Evolutionary conservation across 2,113 vertebrate species (phyloP).

Genomic region (Astur gentilis): DNA sequence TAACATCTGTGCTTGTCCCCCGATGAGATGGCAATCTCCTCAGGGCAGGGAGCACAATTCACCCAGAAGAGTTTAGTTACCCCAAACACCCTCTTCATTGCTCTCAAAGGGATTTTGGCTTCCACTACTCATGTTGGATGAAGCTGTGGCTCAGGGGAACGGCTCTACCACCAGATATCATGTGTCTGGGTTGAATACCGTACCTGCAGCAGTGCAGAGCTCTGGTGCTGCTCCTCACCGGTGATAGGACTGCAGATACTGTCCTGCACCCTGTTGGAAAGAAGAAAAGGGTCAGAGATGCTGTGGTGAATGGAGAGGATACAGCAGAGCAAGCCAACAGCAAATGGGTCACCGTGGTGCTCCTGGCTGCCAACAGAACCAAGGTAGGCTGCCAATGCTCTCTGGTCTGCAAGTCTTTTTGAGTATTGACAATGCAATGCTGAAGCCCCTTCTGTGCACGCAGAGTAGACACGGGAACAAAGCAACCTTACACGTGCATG

Average conservation of each 20-base stretch:
- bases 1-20: not conserved
- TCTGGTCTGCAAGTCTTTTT: not conserved
- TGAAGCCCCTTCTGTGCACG: not conserved
- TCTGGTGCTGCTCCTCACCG: not conserved
- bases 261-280: not conserved
- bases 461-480: not conserved
- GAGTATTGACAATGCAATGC: accelerated
- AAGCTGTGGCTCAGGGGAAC: not conserved
- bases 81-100: not conserved
- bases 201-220: not conserved
- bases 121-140: not conserved
- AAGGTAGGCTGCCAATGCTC: not conserved
- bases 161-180: not conserved
- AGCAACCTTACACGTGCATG: accelerated
- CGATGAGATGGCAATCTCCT: not conserved
- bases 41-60: not conserved
- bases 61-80: not conserved
- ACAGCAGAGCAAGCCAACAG: not conserved
- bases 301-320: not conserved
- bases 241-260: not conserved
- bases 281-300: not conserved
- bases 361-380: not conserved
- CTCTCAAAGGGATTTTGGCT: not conserved
- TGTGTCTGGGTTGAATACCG: not conserved
- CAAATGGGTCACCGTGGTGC: not conserved